Percentiles rank a stretch among this genome's conserved stretches.
phyloP scores from a whole-genome alignment of 2,888 invertebrate species.

The Drosophila buzzatii region DNA sequence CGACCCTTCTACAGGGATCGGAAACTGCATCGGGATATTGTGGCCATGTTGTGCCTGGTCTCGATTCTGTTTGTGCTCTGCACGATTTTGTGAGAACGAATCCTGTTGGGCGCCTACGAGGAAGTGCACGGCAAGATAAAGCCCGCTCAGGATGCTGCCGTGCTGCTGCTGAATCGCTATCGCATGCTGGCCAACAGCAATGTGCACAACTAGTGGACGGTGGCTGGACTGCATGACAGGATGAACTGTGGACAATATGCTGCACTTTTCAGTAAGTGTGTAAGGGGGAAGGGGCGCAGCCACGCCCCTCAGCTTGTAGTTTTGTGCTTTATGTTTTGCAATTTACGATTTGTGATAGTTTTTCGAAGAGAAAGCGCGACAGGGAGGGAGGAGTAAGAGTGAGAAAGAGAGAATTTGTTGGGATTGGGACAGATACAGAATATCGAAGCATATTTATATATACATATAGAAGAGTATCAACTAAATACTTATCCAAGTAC shows the following conservation, averaged over 20 bases:
- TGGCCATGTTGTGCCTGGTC: conserved; percentile 84
- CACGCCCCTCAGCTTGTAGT: conserved; percentile 61
- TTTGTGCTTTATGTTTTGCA: conserved; percentile 31
- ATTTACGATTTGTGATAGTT: conserved; percentile 67
- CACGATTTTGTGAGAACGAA: conserved; percentile 84
- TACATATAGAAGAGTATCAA: conserved; percentile 31
- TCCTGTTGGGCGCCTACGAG: conserved; percentile 67
- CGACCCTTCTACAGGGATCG: conserved; percentile 84
- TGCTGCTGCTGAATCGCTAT: conserved; percentile 64
- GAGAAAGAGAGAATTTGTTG: not conserved
- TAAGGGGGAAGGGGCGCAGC: conserved; percentile 19
- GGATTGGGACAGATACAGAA: conserved; percentile 26
- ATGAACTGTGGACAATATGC: conserved; percentile 64
- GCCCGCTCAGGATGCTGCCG: conserved; percentile 66
- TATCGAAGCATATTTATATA: conserved; percentile 53
- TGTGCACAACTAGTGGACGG: conserved; percentile 57
- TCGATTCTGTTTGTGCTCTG: conserved; percentile 84
- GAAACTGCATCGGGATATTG: conserved; percentile 84
- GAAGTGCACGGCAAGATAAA: conserved; percentile 62
- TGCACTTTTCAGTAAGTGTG: conserved; percentile 60
- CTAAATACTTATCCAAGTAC: conserved; percentile 47
- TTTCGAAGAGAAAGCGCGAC: conserved; percentile 19
- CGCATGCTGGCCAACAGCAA: conserved; percentile 68
- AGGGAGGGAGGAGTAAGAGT: not conserved
- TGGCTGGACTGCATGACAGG: conserved; percentile 3